Percentiles rank a stretch among this genome's conserved stretches.
These are phyloP conservation scores for Dallia pectoralis DNA, from an alignment of 2,797 vertebrate species.

Conservation along the genomic window DNA sequence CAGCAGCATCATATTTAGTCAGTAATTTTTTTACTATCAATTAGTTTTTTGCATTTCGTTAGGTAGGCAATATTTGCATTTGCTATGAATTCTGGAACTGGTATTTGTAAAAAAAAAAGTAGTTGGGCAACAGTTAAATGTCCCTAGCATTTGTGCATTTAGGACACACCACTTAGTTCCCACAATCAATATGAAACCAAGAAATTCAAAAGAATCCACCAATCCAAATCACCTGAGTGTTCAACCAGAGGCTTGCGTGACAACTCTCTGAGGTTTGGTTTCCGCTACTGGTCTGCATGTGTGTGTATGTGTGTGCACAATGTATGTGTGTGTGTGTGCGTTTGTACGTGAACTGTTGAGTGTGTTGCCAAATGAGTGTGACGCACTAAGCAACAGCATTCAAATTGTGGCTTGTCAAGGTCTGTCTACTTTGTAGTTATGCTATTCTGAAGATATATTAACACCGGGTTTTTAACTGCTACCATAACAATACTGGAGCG, in stretches of 20 bases:
- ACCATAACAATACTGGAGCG: neutral
- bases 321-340: slow-evolving; percentile 17
- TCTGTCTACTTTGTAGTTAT: neutral
- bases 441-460: neutral
- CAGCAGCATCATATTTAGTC: too few relatives aligned
- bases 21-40: too few relatives aligned
- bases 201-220: slow-evolving; percentile 14
- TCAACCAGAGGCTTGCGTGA: slow-evolving; percentile 62
- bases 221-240: slow-evolving; percentile 58
- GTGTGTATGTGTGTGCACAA: slow-evolving; percentile 16
- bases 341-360: slow-evolving; percentile 9
- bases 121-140: too few relatives aligned
- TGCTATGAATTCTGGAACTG: too few relatives aligned
- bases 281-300: slow-evolving; percentile 53
- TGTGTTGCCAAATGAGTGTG: neutral
- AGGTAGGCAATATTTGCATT: too few relatives aligned
- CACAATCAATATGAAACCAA: too few relatives aligned
- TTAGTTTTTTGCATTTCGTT: too few relatives aligned
- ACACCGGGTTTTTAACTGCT: neutral
- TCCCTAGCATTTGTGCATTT: too few relatives aligned
- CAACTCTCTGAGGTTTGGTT: slow-evolving; percentile 64
- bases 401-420: neutral
- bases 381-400: neutral
- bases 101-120: too few relatives aligned
- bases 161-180: too few relatives aligned